Evolutionary conservation across 2,113 vertebrate genomes (phyloP).

Genomic region (Chamaetylas fuelleborni): DNA sequence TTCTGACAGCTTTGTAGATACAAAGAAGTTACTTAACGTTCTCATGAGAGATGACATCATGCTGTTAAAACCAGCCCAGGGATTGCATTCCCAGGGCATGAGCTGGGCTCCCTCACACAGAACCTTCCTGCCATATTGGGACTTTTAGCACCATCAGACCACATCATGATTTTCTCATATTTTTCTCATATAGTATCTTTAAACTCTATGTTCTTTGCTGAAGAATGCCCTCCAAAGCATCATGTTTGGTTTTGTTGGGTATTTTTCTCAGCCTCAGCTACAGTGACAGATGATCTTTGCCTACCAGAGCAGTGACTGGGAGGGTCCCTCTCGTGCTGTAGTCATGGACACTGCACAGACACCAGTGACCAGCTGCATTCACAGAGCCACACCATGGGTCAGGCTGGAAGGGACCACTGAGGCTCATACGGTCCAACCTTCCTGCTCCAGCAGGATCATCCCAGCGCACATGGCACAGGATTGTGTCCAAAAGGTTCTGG

Average conservation of each 20-base stretch:
- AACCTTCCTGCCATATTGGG: not conserved
- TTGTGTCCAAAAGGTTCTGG: not conserved
- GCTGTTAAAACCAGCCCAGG: not conserved
- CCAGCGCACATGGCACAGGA: not conserved
- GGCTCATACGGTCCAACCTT: not conserved
- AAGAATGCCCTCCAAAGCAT: not conserved
- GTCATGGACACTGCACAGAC: accelerated
- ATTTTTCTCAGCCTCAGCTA: not conserved
- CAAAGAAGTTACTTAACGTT: not conserved
- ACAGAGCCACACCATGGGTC: not conserved
- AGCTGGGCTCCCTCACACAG: not conserved
- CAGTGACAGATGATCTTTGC: not conserved
- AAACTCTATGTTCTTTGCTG: not conserved
- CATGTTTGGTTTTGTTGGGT: not conserved
- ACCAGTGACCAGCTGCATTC: not conserved
- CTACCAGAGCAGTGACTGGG: not conserved
- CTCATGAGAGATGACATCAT: not conserved
- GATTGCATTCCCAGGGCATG: not conserved
- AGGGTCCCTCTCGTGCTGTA: not conserved
- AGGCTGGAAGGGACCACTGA: not conserved
- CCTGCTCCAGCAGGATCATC: not conserved
- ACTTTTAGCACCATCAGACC: not conserved
- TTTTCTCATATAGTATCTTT: not conserved
- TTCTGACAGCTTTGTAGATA: not conserved
- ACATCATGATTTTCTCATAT: not conserved